Evolutionary conservation across 2,888 invertebrate genomes (phyloP), one percentile per base, ranked within the genome.

Genomic region (Epinotia bilunana): DNA sequence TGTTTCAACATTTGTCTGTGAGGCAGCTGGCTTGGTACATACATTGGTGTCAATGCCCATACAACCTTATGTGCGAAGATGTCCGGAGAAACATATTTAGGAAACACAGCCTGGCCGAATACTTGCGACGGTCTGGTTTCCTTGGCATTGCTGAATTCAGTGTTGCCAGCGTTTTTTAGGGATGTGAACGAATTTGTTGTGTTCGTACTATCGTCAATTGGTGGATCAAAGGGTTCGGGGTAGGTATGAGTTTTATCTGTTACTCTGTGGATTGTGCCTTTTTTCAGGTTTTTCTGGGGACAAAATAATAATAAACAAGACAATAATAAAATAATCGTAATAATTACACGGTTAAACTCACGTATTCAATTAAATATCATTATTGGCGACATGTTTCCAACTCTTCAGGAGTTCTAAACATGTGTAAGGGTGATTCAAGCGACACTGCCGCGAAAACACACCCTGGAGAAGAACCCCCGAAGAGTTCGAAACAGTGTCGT

Each of bases 151-250:
- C 62, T 63, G 23, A 63, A 74, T 7, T 65, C 57, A 33, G 70
- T 60, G 58, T 16, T 63, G 43, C 49, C n/a, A n/a, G 9, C 3
- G 11, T 70, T 58, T 64, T 46, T 70, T 7, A 60, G 2, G 0
- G 49, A 70, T 13, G 58, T 63, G 5, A 60, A 70, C 9, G 58
- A 68, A 58, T 43, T 68, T 11, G 63, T 74, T 9, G 60, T 53
- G 60, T 64, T 73, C 2, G 60, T 28, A 16, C 70, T 74, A 1
- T 53, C 71, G 0, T 81, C 79, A 1, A 72, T 72, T 0, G 86
- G 87, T 3, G 85, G 84, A 1, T 79, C 82, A 0, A 76, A 76
- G 0, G 89, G 88, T 74, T 89, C 90, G 0, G 87, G 87, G 43
- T 82, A 86, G 0, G 64, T 20, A 9, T 85, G 83, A 1, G 72